phyloP scores from a whole-genome alignment of 1,140 invertebrate genomes.

The Paramacrobiotus metropolitanus region DNA sequence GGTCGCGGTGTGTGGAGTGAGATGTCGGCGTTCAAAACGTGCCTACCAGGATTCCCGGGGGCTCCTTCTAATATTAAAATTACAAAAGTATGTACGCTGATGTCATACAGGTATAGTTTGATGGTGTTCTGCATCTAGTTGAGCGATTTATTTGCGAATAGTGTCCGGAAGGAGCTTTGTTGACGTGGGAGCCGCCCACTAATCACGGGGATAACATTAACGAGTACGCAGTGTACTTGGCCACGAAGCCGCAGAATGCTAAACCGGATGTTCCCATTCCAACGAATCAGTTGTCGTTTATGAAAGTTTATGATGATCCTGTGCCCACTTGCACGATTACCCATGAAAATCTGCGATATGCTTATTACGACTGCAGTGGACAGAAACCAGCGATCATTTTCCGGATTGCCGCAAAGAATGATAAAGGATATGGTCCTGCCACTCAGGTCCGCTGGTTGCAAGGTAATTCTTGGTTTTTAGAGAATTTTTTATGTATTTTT shows the following conservation, averaged over 20 bases:
- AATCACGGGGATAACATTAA: conserved; percentile 70
- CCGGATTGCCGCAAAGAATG: conserved; percentile 89
- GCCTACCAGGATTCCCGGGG: conserved; percentile 81
- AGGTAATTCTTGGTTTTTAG: conserved; percentile 34
- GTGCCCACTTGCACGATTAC: conserved; percentile 72
- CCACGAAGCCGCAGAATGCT: conserved; percentile 23
- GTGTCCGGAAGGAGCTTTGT: conserved; percentile 60
- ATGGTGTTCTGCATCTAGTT: too few species aligned
- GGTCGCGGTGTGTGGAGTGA: conserved; percentile 84
- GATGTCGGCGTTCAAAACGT: conserved; percentile 84
- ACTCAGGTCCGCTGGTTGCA: conserved; percentile 98
- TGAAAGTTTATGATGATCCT: conserved; percentile 86
- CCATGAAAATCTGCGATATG: conserved; percentile 55
- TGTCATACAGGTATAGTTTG: too few species aligned
- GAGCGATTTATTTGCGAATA: too few species aligned
- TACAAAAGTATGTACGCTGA: too few species aligned
- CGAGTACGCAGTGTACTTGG: conserved; percentile 95
- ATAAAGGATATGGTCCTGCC: conserved; percentile 94
- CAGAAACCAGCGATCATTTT: conserved; percentile 97
- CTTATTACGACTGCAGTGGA: conserved; percentile 70
- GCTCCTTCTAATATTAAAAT: conserved; percentile 96
- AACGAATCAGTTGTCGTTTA: conserved; percentile 58
- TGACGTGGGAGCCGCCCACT: conserved; percentile 91
- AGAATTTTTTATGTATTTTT: neutral
- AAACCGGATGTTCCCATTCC: conserved; percentile 29